Evolutionary conservation across 2,113 vertebrate genomes (phyloP).

Genomic region (Engraulis encrasicolus): DNA sequence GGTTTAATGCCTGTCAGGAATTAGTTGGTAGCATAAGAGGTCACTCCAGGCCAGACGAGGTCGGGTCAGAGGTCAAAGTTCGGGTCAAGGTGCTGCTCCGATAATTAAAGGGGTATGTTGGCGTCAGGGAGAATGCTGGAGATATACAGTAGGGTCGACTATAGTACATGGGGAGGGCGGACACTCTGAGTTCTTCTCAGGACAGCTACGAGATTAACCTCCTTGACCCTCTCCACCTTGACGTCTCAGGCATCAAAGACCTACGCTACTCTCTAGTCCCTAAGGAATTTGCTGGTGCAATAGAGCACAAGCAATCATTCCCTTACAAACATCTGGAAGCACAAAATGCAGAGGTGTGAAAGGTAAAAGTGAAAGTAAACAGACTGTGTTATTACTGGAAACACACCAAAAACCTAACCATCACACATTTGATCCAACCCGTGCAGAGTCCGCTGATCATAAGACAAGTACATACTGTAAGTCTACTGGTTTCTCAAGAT

Average conservation of each 20-base stretch:
- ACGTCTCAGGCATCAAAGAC: constrained; percentile 10
- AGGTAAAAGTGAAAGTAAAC: too few relatives aligned
- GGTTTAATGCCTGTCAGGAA: constrained; percentile 22
- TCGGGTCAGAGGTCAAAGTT: constrained; percentile 36
- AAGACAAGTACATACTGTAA: too few relatives aligned
- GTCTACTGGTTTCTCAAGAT: too few relatives aligned
- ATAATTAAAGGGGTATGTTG: constrained; percentile 32
- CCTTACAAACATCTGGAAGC: neutral
- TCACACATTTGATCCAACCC: too few relatives aligned
- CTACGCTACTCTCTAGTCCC: too few relatives aligned
- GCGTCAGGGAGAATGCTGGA: constrained; percentile 28
- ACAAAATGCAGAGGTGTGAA: neutral
- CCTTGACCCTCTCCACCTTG: too few relatives aligned
- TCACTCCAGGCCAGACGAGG: constrained; percentile 39
- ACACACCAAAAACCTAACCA: too few relatives aligned
- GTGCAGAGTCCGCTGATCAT: too few relatives aligned
- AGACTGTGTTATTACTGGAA: too few relatives aligned
- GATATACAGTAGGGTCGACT: constrained; percentile 35
- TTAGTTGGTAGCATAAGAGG: constrained; percentile 38
- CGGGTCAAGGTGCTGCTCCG: constrained; percentile 42
- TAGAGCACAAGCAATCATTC: constrained; percentile 14
- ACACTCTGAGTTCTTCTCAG: constrained; percentile 36
- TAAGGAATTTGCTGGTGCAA: constrained; percentile 4
- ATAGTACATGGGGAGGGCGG: constrained; percentile 30
- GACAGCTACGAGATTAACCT: constrained; percentile 37